Conservation (phyloP, 2,888 invertebrate genomes). For the Ophion ventricosus region DNA sequence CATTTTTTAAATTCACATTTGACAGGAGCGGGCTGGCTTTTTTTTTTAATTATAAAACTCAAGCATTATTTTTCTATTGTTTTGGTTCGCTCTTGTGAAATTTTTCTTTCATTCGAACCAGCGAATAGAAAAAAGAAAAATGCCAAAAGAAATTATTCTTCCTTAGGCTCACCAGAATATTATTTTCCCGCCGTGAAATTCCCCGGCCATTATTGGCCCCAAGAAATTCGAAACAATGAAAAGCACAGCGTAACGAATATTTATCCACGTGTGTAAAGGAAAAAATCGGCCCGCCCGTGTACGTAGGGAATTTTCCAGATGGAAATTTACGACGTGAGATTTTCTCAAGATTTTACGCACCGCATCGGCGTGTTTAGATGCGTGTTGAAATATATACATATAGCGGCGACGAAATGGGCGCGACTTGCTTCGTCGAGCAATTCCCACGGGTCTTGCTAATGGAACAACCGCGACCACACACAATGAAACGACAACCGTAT, state of each 20-base stretch:
- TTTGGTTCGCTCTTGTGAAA: background rate
- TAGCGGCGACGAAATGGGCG: constrained; percentile 47
- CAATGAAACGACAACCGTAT: constrained; percentile 7
- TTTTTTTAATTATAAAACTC: background rate
- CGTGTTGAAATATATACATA: constrained; percentile 44
- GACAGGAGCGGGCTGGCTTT: no score
- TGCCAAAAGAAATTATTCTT: background rate
- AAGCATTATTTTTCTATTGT: background rate
- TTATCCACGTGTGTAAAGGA: background rate
- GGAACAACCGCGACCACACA: background rate
- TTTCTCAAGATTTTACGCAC: constrained; percentile 43
- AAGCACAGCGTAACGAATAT: background rate
- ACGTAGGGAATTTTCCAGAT: constrained; percentile 24
- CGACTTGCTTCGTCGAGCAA: constrained; percentile 60
- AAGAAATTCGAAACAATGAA: background rate
- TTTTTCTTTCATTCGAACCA: background rate
- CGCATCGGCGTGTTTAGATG: constrained; percentile 30
- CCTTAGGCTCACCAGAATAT: background rate
- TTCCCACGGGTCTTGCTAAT: constrained; percentile 62
- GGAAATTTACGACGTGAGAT: constrained; percentile 15
- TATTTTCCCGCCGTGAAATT: background rate
- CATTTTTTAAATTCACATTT: no score
- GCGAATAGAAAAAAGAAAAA: background rate
- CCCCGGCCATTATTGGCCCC: background rate
- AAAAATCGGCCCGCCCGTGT: background rate